Evolutionary conservation across 2,113 vertebrate genomes (phyloP), one percentile per base, ranked within the genome.

Genomic region (Ancistrus triradiatus): DNA sequence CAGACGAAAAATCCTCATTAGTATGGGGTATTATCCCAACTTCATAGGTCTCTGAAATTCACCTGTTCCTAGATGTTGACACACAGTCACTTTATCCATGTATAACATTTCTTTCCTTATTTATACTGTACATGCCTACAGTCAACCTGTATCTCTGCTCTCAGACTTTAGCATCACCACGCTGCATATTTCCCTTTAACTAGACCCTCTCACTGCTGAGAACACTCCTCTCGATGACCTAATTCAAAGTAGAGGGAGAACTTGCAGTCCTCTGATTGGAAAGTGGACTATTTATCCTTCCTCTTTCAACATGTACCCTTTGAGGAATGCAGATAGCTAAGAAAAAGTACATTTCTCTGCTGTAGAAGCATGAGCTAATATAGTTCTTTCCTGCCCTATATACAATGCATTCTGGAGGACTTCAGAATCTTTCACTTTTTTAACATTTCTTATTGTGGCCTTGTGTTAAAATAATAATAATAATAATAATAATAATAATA

Each of bases 211-310:
- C 62, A 37, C 66, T 44, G 38, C 59, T 63, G 18, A 51, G 13
- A 27, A 66, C 38, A 59, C 47, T 46, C 61, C 38, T 68, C 43
- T 51, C 31, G 9, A 42, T 74, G 76, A 80, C 76, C 79, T 68
- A 69, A 72, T 70, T 58, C 49, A 77, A 58, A 68, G 61, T 60
- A 68, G 40, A 31, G 57, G 52, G 57, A 56, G 51, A 79, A 66
- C 61, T 69, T 65, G 59, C 74, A 73, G 72, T 43, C 56, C 40
- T 51, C 66, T 44, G 65, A 62, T 63, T 72, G 60, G 65, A 74
- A 82, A 74, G 69, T 79, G 75, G 74, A 83, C 80, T 84, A 79
- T 84, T 77, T 84, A 81, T 81, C 76, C 44, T 46, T 74, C 65
- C 61, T 74, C 57, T 37, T 60, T 58, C 53, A 69, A 58, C 67